Conservation (phyloP, 2,797 vertebrate genomes). For the Sebastiscus tertius region DNA sequence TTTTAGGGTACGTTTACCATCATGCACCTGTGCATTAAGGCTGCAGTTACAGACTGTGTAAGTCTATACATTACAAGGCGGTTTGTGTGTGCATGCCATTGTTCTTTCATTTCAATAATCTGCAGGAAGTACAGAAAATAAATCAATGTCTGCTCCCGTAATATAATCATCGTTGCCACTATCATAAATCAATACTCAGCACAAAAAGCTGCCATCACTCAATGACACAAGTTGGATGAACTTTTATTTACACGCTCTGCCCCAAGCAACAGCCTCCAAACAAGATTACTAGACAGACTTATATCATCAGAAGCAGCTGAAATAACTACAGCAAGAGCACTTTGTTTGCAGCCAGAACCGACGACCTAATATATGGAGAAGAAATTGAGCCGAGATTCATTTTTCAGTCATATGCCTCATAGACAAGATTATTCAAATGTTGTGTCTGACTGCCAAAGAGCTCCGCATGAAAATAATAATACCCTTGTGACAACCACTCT, state of each 20-base stretch:
- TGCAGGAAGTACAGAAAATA: constrained; percentile 7
- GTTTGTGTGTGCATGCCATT: background rate
- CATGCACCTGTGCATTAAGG: constrained; percentile 2
- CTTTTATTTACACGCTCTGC: constrained; percentile 24
- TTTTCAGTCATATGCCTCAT: constrained; percentile 60
- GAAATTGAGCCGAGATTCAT: constrained; percentile 39
- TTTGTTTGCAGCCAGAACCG: constrained; percentile 48
- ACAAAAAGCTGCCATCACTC: constrained; percentile 2
- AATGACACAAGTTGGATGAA: constrained; percentile 6
- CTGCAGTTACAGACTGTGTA: background rate
- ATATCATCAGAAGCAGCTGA: constrained; percentile 27
- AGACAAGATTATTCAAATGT: constrained; percentile 79
- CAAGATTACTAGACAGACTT: background rate
- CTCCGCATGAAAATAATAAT: constrained; percentile 81
- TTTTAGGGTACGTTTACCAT: background rate
- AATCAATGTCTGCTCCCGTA: constrained; percentile 14
- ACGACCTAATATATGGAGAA: constrained; percentile 53
- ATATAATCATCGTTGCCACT: background rate
- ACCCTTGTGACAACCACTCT: constrained; percentile 79
- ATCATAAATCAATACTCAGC: background rate
- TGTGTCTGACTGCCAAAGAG: constrained; percentile 74
- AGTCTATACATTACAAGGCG: background rate
- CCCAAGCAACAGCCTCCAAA: constrained; percentile 18
- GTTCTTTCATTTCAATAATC: background rate
- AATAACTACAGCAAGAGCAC: constrained; percentile 25